Evolutionary conservation across 2,797 vertebrate species (phyloP), one percentile per base, ranked within the genome.

Genomic region (Hyperoplus immaculatus): DNA sequence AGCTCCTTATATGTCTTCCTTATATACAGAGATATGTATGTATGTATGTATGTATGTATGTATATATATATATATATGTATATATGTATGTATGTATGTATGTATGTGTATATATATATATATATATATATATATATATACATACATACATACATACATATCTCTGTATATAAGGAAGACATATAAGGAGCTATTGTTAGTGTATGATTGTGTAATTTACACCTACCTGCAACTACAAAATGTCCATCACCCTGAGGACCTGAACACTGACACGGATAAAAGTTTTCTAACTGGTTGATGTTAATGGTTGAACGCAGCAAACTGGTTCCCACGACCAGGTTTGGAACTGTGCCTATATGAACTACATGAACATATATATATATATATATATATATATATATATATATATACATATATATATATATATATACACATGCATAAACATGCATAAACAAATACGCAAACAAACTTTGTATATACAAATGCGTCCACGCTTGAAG

Each of bases 371-470:
- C 21, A 21, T 21, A 21, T 21, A 21, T 21, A 21, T 21, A 21
- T 21, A 21, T 21, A 21, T 21, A 21, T 21, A 21, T 21, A 21
- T 21, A 21, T 21, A 21, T 21, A 21, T 1, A 21, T 21, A 21
- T 21, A 21, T 21, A 21, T 21, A 21, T 21, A 21, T 21, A 21
- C 21, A 21, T 21, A 21, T 21, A 21, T 1, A 21, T 21, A 21
- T 21, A 21, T 21, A 21, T 1, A 21, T 21, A 21, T 21, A 21
- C 21, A 65, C 7, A 69, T 57, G 38, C 14, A 67, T 16, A 39
- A 78, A 68, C 12, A 74, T 4, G 50, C 21, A 61, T 42, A 59
- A 13, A 71, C 16, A 74, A 21, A 77, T 14, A 12, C 39, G 58
- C 41, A 69, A 12, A 66, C 15, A 13, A n/a, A 29, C 39, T 5